Base-by-base conservation (phyloP, 2,797 vertebrate species). In the Acestrorhynchus altus region DNA sequence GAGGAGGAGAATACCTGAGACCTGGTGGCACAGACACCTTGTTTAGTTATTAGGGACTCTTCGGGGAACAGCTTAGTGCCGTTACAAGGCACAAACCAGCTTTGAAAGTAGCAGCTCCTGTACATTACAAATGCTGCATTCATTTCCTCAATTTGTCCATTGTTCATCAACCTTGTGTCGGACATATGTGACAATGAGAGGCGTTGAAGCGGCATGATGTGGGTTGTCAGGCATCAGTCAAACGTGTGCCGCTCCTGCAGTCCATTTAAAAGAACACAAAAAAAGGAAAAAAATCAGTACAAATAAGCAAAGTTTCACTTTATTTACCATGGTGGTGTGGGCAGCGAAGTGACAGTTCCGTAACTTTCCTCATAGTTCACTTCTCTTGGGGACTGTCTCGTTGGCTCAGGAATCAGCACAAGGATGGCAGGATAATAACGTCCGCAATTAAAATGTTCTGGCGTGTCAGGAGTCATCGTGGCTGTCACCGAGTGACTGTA, bases 381-480 rank as follows among this genome's bases (percentile, higher is more conserved):
- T 85, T 74, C 78, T 72, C 80, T 63, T 20, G 40, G 52, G 61
- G 51, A 77, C 42, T 70, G 69, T 61, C 47, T 77, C 71, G 72
- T 73, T 76, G 72, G 66, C 77, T 68, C 69, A 71, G 79, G 66
- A 74, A 77, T 82, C 81, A 74, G 61, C 31, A 12, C 42, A 20
- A 78, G 51, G 79, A 79, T 71, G 81, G 79, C 76, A 81, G 65
- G 79, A 83, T 85, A 88, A 84, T 77, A 76, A 64, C 76, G 65
- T 82, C 76, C 70, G 80, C 76, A 85, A 83, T 88, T 86, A 86
- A 84, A 86, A 87, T 81, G 87, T 80, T 83, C 77, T 67, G 74
- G 79, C 82, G 68, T 83, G 80, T 86, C 82, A 83, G 78, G 82
- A 81, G 80, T 84, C 81, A 72, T 83, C 74, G 70, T 79, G 83